Percentiles rank a stretch among this genome's conserved stretches.
Conservation (phyloP, 2,113 vertebrate genomes). For the Colius striatus region DNA sequence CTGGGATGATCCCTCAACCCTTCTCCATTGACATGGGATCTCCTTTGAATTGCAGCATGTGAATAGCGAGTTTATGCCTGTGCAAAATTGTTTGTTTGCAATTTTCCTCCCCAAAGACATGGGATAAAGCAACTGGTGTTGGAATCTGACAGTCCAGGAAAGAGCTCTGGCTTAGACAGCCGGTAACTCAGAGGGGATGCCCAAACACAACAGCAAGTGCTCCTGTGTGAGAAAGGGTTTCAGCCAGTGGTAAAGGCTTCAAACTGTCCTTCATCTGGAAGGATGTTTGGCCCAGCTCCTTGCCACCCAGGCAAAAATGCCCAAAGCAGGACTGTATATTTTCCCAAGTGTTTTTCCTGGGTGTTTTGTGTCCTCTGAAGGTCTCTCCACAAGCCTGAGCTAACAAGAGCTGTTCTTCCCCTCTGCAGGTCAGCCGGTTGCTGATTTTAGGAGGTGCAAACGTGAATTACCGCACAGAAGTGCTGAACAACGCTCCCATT, state of each 20-base stretch:
- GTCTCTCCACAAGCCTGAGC: neutral
- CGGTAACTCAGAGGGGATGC: accelerated
- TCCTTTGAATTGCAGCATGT: neutral
- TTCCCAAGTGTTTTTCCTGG: neutral
- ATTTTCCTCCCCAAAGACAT: neutral
- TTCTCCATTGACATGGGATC: neutral
- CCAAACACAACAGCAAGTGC: accelerated
- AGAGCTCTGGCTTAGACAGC: neutral
- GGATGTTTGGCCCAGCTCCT: neutral
- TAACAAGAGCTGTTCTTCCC: neutral
- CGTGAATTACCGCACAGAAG: constrained; percentile 95
- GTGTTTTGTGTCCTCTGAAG: accelerated
- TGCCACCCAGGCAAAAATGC: neutral
- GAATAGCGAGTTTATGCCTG: accelerated
- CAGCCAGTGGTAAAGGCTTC: neutral
- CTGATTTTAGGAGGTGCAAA: constrained; percentile 95
- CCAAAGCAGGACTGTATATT: accelerated
- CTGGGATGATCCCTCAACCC: neutral
- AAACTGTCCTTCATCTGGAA: neutral
- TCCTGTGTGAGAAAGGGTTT: neutral
- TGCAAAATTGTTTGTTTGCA: neutral
- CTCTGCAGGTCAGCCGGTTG: constrained; percentile 89
- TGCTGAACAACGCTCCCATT: constrained; percentile 94
- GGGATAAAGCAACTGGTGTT: accelerated
- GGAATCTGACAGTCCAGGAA: neutral